Evolutionary conservation across 2,888 invertebrate species (phyloP).

Genomic region (Venusia cambrica): DNA sequence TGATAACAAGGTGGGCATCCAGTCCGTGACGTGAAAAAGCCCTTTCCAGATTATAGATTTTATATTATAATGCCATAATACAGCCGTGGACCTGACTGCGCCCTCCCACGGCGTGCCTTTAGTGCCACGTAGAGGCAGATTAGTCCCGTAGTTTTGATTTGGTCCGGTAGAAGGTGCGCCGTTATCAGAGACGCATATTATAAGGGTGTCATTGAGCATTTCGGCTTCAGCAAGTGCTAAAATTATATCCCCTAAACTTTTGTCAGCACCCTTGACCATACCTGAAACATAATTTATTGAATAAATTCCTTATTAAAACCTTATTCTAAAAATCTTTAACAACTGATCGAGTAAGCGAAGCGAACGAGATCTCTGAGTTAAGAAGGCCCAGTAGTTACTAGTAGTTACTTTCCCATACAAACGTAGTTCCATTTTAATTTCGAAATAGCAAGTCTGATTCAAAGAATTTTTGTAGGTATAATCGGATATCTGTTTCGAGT

Average conservation of each 20-base stretch:
- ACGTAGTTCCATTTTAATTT: too few relatives aligned
- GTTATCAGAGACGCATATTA: constrained; percentile 92
- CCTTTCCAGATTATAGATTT: constrained; percentile 76
- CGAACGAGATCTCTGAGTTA: too few relatives aligned
- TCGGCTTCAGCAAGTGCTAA: constrained; percentile 82
- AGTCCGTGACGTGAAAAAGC: constrained; percentile 88
- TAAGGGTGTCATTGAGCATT: constrained; percentile 88
- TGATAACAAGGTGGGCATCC: constrained; percentile 85
- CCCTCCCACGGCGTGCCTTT: constrained; percentile 92
- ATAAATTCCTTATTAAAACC: too few relatives aligned
- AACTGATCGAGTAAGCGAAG: too few relatives aligned
- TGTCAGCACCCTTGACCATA: constrained; percentile 87
- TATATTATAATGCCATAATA: constrained; percentile 78
- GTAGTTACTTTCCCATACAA: too few relatives aligned
- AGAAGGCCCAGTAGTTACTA: too few relatives aligned
- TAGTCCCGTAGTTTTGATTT: constrained; percentile 84
- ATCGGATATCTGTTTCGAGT: too few relatives aligned
- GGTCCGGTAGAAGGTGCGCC: constrained; percentile 86
- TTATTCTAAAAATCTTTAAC: too few relatives aligned
- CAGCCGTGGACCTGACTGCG: constrained; percentile 85
- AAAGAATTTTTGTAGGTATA: too few relatives aligned
- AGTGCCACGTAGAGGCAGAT: constrained; percentile 87
- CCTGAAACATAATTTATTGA: constrained; percentile 46
- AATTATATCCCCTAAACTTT: constrained; percentile 87
- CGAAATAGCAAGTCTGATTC: too few relatives aligned